phyloP scores from a whole-genome alignment of 1,140 invertebrate genomes.

The Drosophila melanica region DNA sequence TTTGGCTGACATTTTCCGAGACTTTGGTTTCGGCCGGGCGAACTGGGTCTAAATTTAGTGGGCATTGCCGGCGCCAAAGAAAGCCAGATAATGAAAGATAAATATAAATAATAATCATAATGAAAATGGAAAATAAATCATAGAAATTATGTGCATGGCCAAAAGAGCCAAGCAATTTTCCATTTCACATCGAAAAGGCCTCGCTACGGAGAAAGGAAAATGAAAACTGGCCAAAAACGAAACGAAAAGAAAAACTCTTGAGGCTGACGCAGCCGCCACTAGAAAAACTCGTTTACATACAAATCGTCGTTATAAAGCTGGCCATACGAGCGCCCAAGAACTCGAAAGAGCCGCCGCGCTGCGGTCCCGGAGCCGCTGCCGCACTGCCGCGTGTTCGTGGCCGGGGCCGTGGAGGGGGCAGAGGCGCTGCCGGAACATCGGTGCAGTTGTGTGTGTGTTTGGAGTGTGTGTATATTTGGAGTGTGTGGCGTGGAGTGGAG shows the following conservation, averaged over 20 bases:
- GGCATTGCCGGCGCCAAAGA: constrained; percentile 48
- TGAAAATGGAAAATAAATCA: constrained; percentile 73
- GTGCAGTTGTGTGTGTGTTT: constrained; percentile 38
- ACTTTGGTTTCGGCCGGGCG: neutral
- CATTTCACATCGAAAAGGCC: constrained; percentile 65
- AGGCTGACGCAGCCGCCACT: constrained; percentile 38
- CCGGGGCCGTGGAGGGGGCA: constrained; percentile 58
- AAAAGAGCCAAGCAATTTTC: constrained; percentile 62
- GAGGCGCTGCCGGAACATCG: constrained; percentile 43
- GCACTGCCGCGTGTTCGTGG: constrained; percentile 32
- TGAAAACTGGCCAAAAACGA: constrained; percentile 67
- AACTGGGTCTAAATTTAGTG: constrained; percentile 22
- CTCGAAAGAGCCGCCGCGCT: constrained; percentile 80
- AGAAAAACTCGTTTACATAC: constrained; percentile 84
- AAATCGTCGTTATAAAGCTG: constrained; percentile 84
- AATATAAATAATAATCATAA: constrained; percentile 63
- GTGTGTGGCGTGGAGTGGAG: constrained; percentile 11
- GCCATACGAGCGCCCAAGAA: constrained; percentile 83
- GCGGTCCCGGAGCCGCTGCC: constrained; percentile 32
- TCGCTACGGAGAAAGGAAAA: constrained; percentile 71
- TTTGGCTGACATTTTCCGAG: constrained; percentile 34
- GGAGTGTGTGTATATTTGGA: constrained; percentile 29
- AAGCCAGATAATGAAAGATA: constrained; percentile 49
- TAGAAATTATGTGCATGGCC: constrained; percentile 68
- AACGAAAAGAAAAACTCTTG: constrained; percentile 48